phyloP scores from a whole-genome alignment of 1,140 invertebrate species.

The silkworm (Bombyx mori) region DNA sequence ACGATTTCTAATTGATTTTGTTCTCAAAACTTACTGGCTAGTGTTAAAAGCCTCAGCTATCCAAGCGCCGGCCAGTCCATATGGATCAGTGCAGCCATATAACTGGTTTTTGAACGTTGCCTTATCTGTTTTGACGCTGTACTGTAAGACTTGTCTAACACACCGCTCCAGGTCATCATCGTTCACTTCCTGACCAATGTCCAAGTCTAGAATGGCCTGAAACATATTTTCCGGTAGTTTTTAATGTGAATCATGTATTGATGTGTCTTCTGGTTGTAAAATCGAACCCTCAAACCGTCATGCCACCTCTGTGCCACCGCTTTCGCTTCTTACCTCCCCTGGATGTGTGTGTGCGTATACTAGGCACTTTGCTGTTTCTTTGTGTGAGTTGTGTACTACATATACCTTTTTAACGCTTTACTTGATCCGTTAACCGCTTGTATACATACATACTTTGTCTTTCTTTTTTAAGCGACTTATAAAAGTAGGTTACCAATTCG shows the following conservation, averaged over 20 bases:
- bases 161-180: constrained; percentile 70
- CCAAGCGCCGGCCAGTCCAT: constrained; percentile 81
- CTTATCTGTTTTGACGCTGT: constrained; percentile 82
- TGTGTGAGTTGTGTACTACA: too few relatives aligned
- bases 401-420: too few relatives aligned
- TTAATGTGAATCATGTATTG: background rate
- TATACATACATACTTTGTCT: too few relatives aligned
- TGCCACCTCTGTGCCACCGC: background rate
- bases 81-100: constrained; percentile 81
- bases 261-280: background rate
- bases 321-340: too few relatives aligned
- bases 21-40: constrained; percentile 75
- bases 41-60: constrained; percentile 84
- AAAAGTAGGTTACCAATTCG: too few relatives aligned
- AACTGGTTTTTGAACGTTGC: constrained; percentile 84
- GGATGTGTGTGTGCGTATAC: too few relatives aligned
- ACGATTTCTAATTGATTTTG: background rate
- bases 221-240: constrained; percentile 7
- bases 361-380: too few relatives aligned
- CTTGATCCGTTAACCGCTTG: too few relatives aligned
- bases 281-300: background rate
- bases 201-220: constrained; percentile 69
- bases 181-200: constrained; percentile 62
- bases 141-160: constrained; percentile 74
- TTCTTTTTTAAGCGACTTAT: too few relatives aligned